phyloP scores from a whole-genome alignment of 2,113 vertebrate genomes.

The Coracopsis vasa region DNA sequence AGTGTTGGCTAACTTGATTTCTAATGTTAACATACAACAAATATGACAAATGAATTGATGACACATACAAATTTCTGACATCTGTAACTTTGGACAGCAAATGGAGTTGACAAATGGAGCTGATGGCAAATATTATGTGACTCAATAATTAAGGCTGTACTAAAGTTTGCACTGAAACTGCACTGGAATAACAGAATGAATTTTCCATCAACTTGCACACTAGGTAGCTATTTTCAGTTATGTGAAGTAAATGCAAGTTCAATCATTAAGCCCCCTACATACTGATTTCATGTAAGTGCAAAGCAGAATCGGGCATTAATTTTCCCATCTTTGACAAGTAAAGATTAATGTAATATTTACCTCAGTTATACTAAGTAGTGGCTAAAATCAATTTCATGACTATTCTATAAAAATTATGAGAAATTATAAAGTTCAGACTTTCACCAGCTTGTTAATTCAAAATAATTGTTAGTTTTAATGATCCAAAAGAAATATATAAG shows the following conservation, averaged over 20 bases:
- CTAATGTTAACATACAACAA: constrained; percentile 40
- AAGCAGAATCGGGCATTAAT: not conserved
- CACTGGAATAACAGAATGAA: not conserved
- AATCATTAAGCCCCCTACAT: not conserved
- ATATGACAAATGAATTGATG: constrained; percentile 56
- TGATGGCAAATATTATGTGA: constrained; percentile 59
- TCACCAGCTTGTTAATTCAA: not conserved
- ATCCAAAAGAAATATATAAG: not conserved
- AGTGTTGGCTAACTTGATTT: not conserved
- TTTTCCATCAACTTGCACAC: not conserved
- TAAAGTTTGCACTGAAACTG: constrained; percentile 20
- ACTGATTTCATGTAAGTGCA: not conserved
- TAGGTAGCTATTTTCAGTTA: not conserved
- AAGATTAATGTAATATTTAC: not conserved
- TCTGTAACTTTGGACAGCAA: constrained; percentile 26
- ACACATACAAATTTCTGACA: constrained; percentile 47
- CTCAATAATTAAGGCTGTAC: constrained; percentile 36
- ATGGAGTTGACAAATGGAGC: constrained; percentile 56
- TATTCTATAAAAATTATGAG: not conserved
- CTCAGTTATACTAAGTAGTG: not conserved
- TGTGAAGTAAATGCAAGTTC: not conserved
- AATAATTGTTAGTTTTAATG: not conserved
- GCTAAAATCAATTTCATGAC: not conserved
- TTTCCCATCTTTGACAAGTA: not conserved
- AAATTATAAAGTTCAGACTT: not conserved